phyloP scores from a whole-genome alignment of 2,888 invertebrate species.

The Myopa testacea region DNA sequence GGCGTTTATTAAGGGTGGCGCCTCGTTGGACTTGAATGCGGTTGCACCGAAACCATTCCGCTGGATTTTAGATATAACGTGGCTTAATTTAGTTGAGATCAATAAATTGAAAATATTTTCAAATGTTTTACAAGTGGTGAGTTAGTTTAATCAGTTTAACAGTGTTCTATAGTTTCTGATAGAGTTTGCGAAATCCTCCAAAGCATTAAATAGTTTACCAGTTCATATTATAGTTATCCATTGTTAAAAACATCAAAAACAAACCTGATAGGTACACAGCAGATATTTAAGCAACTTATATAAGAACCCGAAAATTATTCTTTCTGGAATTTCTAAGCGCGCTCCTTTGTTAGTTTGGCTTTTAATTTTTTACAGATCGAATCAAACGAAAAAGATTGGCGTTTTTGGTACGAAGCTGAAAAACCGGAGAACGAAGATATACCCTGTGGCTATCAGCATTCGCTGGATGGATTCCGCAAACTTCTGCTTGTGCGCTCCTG shows the following conservation, averaged over 20 bases:
- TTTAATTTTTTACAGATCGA: constrained; percentile 73
- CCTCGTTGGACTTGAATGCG: constrained; percentile 92
- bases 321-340: neutral
- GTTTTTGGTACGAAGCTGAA: constrained; percentile 90
- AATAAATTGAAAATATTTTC: constrained; percentile 84
- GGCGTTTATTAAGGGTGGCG: constrained; percentile 96
- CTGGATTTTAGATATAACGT: constrained; percentile 96
- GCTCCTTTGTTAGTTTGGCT: neutral
- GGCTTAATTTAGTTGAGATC: constrained; percentile 95
- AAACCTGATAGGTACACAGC: too few relatives aligned
- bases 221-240: too few relatives aligned
- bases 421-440: constrained; percentile 92
- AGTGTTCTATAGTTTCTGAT: too few relatives aligned
- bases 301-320: too few relatives aligned
- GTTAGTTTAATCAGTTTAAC: constrained; percentile 47
- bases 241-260: too few relatives aligned
- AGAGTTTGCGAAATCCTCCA: too few relatives aligned
- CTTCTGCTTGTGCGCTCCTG: constrained; percentile 89
- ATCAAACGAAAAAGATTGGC: constrained; percentile 89
- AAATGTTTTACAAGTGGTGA: constrained; percentile 81
- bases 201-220: too few relatives aligned
- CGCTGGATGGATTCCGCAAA: constrained; percentile 89
- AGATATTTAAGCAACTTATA: too few relatives aligned
- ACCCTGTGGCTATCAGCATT: constrained; percentile 89
- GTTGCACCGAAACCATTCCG: constrained; percentile 92